A percentile compares a stretch with the other conserved stretches of the same genome.
Evolutionary conservation across 2,113 vertebrate species (phyloP).

Genomic region (Raphicerus campestris): DNA sequence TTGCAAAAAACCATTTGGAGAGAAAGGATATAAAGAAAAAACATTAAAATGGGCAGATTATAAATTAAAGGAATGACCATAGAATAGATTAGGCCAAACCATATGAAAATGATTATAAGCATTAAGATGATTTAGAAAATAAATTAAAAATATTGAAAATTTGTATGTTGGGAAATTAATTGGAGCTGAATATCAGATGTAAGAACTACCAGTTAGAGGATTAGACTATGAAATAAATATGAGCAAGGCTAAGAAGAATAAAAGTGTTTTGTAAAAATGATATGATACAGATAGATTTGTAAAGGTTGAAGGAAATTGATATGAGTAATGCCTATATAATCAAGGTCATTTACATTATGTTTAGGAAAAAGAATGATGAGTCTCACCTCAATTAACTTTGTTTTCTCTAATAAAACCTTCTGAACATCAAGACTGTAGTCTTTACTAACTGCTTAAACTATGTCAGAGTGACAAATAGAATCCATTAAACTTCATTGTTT

Average conservation of each 20-base stretch:
- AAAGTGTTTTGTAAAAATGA: neutral
- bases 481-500: constrained; percentile 56
- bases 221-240: neutral
- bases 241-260: neutral
- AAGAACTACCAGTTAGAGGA: neutral
- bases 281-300: neutral
- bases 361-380: constrained; percentile 49
- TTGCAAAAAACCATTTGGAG: neutral
- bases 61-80: neutral
- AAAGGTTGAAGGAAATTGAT: neutral
- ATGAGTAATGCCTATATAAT: neutral
- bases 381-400: constrained; percentile 40
- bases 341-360: neutral
- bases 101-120: neutral
- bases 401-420: constrained; percentile 30
- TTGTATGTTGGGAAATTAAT: constrained; percentile 19
- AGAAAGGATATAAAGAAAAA: neutral
- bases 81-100: neutral
- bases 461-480: constrained; percentile 60
- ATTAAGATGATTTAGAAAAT: neutral
- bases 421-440: neutral
- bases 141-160: neutral
- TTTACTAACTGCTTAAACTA: constrained; percentile 32
- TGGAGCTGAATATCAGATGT: neutral
- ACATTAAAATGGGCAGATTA: neutral